A percentile compares a stretch with the other conserved stretches of the same genome.
Evolutionary conservation across 23 tunicate genomes (phyloP).

Genomic region (Phallusia fumigata): DNA sequence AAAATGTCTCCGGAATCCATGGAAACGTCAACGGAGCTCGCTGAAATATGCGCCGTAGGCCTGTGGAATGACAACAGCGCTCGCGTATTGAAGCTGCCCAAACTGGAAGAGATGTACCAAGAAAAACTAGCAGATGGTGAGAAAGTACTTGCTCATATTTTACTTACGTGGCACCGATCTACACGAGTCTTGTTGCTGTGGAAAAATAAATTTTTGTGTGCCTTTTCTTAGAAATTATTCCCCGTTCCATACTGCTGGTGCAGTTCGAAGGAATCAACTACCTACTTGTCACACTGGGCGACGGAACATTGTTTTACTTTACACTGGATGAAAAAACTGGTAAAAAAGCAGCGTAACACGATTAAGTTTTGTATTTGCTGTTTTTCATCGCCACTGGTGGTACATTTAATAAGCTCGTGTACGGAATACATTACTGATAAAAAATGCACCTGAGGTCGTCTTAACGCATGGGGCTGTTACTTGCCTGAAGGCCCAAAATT

Average conservation of each 20-base stretch:
- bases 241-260: constrained; percentile 83
- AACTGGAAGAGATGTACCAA: constrained; percentile 56
- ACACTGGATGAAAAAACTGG: constrained; percentile 53
- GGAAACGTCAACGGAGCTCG: background rate
- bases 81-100: constrained; percentile 55
- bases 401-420: too few relatives aligned
- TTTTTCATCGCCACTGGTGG: too few relatives aligned
- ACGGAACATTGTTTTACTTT: constrained; percentile 88
- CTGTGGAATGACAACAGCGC: constrained; percentile 95
- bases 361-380: too few relatives aligned
- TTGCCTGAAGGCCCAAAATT: too few relatives aligned
- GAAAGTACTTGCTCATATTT: background rate
- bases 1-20: constrained; percentile 5
- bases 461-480: too few relatives aligned
- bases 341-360: constrained; percentile 4
- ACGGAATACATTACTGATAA: too few relatives aligned
- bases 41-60: constrained; percentile 83
- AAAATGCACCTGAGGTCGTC: too few relatives aligned
- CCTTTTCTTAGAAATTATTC: constrained; percentile 64
- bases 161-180: background rate
- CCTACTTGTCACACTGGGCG: constrained; percentile 88
- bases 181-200: background rate
- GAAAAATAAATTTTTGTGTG: background rate
- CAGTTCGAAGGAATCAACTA: constrained; percentile 84
- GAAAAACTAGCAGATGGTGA: constrained; percentile 76